Conservation (phyloP, 2,113 vertebrate genomes). For the Chitala chitala region DNA sequence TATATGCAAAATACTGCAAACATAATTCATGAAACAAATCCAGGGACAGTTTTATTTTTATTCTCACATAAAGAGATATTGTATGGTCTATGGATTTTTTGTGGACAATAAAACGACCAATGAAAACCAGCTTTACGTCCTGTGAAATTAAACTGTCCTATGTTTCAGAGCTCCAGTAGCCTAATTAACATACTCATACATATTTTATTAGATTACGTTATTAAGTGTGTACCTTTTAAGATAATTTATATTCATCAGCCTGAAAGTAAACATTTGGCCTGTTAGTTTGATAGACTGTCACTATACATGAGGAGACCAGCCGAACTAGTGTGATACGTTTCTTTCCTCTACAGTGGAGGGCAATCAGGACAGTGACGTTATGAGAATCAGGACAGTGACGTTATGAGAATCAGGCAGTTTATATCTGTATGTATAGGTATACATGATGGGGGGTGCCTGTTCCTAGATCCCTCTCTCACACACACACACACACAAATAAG, state of each 20-base stretch:
- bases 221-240: conserved; percentile 35
- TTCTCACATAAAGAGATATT: conserved; percentile 44
- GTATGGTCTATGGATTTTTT: conserved; percentile 42
- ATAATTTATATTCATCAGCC: neutral
- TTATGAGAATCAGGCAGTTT: conserved; percentile 1
- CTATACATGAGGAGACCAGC: conserved; percentile 25
- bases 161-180: conserved; percentile 25
- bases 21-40: conserved; percentile 31
- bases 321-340: conserved; percentile 28
- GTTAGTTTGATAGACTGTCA: conserved; percentile 35
- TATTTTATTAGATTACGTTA: conserved; percentile 40
- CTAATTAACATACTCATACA: conserved; percentile 26
- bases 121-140: conserved; percentile 58
- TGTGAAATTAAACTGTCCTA: conserved; percentile 59
- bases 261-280: neutral
- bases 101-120: conserved; percentile 37
- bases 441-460: neutral
- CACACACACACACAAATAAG: too few species aligned
- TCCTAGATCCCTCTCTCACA: neutral
- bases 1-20: conserved; percentile 22
- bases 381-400: neutral
- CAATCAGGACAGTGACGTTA: neutral
- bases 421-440: neutral
- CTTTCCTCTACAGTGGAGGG: conserved; percentile 28
- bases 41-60: conserved; percentile 42